Evolutionary conservation across 1,140 invertebrate species (phyloP), one percentile per base, ranked within the genome.

Genomic region (Phymorhynchus buccinoides): DNA sequence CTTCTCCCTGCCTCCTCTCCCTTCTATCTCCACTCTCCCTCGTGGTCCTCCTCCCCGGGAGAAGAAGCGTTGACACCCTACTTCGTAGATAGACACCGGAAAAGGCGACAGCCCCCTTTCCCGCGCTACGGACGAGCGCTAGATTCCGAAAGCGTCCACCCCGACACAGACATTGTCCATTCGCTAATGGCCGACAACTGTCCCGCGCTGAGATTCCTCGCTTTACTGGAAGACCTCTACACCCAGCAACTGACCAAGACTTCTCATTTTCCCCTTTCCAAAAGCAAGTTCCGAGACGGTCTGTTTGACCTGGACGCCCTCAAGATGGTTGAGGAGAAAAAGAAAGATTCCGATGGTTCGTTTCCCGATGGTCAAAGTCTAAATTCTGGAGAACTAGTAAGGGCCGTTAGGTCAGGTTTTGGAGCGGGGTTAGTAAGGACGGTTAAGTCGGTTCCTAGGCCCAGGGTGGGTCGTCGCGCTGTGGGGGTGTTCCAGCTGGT

Each of bases 101-200:
- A 35, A 14, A 27, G 80, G 22, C 86, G 89, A 81, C 88, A 89
- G 52, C 87, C 88, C 12, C 89, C 89, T 7, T 73, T 90, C 37
- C 89, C 89, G 4, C 83, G 89, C 80, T 90, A 90, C 80, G 89
- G 89, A 3, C 88, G 86, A 77, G 86, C 87, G 42, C 80, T 83
- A 42, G 41, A 62, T 22, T 16, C 14, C 14, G 6, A 62, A 4
- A 27, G 0, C 22, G 56, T 27, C 22, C 18, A 27, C 12, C 12
- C 4, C 22, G 56, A 62, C n/a, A 16, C n/a, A 27, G 22, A 62
- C 56, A 27, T 27, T 14, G 14, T 62, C 18, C n/a, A 62, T 27
- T 14, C 56, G 4, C n/a, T 62, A 27, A 4, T 62, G 56, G 56
- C 4, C 56, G 56, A 62, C 12, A 3, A 4, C 14, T 62, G 56